Evolutionary conservation across 2,888 invertebrate genomes (phyloP), one percentile per base, ranked within the genome.

Genomic region (Adineta ricciae): DNA sequence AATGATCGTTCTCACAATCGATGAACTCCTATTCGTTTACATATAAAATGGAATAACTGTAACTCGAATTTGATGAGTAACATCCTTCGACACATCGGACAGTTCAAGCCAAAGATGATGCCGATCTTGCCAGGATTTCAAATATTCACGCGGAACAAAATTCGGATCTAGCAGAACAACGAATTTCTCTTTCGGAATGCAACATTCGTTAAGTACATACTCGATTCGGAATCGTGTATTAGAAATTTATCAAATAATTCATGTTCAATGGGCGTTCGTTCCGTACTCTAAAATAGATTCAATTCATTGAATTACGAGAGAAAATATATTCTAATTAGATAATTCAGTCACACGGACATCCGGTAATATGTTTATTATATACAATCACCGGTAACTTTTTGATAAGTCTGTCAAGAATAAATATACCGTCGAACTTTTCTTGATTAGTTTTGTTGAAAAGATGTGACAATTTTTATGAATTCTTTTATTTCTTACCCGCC

Each of bases 71-170:
- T 94, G 94, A 91, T 99, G 97, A 0, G 98, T 98, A 0, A 97
- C 97, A 92, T 98, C 97, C 88, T 95, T 94, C 90, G 97, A 97
- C 14, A 98, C 97, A 91, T 97, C 96, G 50, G 96, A 96, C 86
- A 98, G 91, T 89, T 97, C 96, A 72, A 98, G 90, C 96, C 96
- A 97, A 0, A 97, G 96, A 90, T 97, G 96, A 91, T 97, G 97
- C 90, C 96, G 96, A 88, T 96, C 95, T 90, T 97, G 97, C 96
- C 97, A 98, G 0, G 96, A 95, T 88, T 94, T 93, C 3, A 97
- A 91, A 0, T 96, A 96, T 89, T 97, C 96, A 90, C 95, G 94
- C 0, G 95, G 94, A 73, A 88, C 85, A 85, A 88, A 88, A 14
- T 87, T 86, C 0, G 96, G 96, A 89, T 96, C 96, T 92, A 87